These are phyloP conservation scores for Tragelaphus imberbis DNA, from an alignment of 2,113 vertebrate species.

Conservation along the genomic window DNA sequence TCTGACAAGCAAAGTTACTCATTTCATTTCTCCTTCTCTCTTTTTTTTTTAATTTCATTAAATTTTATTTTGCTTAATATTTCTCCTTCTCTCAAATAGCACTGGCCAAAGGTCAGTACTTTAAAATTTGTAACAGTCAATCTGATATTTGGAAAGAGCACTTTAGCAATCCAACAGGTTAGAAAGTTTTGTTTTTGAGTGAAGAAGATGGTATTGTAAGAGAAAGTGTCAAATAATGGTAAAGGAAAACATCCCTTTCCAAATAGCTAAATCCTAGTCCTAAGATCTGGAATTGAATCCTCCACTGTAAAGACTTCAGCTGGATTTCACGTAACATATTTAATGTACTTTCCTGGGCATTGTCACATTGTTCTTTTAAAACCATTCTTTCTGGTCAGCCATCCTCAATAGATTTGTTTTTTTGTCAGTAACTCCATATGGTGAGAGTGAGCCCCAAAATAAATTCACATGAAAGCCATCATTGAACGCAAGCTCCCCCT, in stretches of 20 bases:
- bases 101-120: background rate
- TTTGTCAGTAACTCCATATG: background rate
- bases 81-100: background rate
- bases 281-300: background rate
- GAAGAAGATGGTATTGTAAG: background rate
- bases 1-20: background rate
- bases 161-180: background rate
- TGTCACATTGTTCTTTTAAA: background rate
- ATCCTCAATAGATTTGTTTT: background rate
- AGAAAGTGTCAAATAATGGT: background rate
- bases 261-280: background rate
- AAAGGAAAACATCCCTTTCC: background rate
- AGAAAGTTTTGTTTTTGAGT: background rate
- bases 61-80: background rate
- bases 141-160: background rate
- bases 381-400: background rate
- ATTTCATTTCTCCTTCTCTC: constrained; percentile 9
- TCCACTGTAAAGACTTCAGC: background rate
- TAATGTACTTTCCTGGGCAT: background rate
- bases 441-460: background rate
- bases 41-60: too few species aligned
- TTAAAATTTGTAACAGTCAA: background rate
- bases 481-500: background rate
- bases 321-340: background rate
- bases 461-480: background rate